phyloP scores from a whole-genome alignment of 2,888 invertebrate genomes.

The Plebejus melissa region DNA sequence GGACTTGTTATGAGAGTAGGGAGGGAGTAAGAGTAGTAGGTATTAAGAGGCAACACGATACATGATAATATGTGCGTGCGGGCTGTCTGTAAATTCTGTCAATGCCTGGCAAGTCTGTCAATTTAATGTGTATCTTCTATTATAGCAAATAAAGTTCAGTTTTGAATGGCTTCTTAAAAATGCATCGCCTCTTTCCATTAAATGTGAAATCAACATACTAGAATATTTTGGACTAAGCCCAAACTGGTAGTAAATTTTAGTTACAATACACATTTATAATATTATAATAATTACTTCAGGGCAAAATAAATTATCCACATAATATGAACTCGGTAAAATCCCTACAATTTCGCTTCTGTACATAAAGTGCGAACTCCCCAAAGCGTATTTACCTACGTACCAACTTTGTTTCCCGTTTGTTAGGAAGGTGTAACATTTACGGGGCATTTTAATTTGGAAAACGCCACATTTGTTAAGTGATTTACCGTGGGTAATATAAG shows the following conservation, averaged over 20 bases:
- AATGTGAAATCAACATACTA: no score
- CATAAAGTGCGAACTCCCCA: slow-evolving; percentile 4
- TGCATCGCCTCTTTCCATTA: no score
- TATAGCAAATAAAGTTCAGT: no score
- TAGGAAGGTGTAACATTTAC: neutral
- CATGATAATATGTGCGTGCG: no score
- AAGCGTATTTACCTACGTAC: slow-evolving; percentile 1
- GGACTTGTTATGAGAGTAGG: no score
- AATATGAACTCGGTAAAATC: neutral
- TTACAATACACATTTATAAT: neutral
- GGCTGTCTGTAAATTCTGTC: no score
- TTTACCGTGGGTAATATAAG: neutral
- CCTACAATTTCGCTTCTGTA: neutral
- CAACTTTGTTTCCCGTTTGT: neutral
- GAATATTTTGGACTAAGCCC: neutral
- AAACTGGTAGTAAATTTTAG: neutral
- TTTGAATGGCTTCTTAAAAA: no score
- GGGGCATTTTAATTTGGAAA: neutral
- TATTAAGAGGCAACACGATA: no score
- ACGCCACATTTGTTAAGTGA: neutral
- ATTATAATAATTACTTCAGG: neutral
- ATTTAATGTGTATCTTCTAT: no score
- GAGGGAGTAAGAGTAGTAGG: no score
- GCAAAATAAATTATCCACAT: slow-evolving; percentile 7
- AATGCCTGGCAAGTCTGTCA: no score